phyloP scores from a whole-genome alignment of 2,113 vertebrate genomes.

The Zosterops hypoxanthus region DNA sequence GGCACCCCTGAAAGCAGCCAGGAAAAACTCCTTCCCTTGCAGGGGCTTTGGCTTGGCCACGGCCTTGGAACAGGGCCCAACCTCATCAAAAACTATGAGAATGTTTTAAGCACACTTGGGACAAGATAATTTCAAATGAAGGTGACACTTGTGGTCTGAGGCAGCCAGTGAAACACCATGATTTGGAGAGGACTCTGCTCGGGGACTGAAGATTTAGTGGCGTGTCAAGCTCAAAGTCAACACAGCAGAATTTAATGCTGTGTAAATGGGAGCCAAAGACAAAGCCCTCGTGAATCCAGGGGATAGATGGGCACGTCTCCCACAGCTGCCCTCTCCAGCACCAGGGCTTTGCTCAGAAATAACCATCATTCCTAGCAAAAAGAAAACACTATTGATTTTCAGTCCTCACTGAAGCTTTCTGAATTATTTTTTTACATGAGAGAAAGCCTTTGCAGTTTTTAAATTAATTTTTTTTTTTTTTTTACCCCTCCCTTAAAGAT shows the following conservation, averaged over 20 bases:
- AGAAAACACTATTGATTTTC: conserved; percentile 20
- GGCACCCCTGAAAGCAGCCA: not conserved
- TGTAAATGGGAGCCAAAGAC: conserved; percentile 29
- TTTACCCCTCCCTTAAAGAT: not conserved
- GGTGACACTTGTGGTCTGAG: conserved; percentile 33
- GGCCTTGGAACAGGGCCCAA: not conserved
- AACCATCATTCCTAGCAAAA: not conserved
- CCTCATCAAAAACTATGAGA: not conserved
- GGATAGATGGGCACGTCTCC: not conserved
- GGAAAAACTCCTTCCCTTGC: not conserved
- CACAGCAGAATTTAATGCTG: conserved; percentile 34
- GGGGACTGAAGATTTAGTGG: conserved; percentile 49
- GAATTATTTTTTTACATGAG: conserved; percentile 11
- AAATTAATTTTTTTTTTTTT: not conserved
- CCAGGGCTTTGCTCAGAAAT: not conserved
- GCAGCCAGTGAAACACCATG: not conserved
- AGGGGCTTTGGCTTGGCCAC: not conserved
- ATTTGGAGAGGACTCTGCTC: conserved; percentile 19
- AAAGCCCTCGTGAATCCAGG: not conserved
- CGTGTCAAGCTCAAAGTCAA: conserved; percentile 45
- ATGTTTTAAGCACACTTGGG: not conserved
- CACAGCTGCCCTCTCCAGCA: not conserved
- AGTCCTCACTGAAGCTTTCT: not conserved
- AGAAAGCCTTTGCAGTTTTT: not conserved
- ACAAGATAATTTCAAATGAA: conserved; percentile 13